Evolutionary conservation across 1,140 invertebrate genomes (phyloP).

Genomic region (Rhagoletis pomonella): DNA sequence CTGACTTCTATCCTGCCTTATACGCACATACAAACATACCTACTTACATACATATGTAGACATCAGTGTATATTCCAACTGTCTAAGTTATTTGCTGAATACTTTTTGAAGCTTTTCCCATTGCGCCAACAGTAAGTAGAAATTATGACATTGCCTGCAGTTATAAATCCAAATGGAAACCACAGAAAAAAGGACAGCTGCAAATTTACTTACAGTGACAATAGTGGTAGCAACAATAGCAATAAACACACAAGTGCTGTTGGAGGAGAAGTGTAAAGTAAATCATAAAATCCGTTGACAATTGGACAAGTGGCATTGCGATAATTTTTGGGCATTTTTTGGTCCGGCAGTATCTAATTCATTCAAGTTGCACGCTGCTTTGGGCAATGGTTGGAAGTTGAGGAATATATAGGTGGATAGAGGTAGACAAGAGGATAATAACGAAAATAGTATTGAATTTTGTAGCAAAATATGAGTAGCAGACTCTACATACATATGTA

Average conservation of each 20-base stretch:
- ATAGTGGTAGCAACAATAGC: neutral
- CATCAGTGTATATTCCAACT: neutral
- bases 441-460: no score
- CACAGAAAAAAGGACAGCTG: neutral
- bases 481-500: no score
- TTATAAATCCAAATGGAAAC: conserved; percentile 33
- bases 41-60: neutral
- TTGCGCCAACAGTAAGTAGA: conserved; percentile 32
- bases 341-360: neutral
- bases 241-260: neutral
- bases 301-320: conserved; percentile 3
- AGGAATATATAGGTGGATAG: neutral
- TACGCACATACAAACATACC: neutral
- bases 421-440: no score
- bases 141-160: conserved; percentile 51
- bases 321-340: neutral
- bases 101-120: conserved; percentile 22
- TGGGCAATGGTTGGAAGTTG: neutral
- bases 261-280: conserved; percentile 11
- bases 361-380: neutral
- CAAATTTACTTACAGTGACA: neutral
- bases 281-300: conserved; percentile 39
- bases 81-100: neutral
- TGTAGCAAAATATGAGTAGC: no score
- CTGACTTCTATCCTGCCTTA: neutral